These are phyloP conservation scores for Nipponacmea schrenckii DNA, from an alignment of 2,888 invertebrate genomes.

Conservation along the genomic window DNA sequence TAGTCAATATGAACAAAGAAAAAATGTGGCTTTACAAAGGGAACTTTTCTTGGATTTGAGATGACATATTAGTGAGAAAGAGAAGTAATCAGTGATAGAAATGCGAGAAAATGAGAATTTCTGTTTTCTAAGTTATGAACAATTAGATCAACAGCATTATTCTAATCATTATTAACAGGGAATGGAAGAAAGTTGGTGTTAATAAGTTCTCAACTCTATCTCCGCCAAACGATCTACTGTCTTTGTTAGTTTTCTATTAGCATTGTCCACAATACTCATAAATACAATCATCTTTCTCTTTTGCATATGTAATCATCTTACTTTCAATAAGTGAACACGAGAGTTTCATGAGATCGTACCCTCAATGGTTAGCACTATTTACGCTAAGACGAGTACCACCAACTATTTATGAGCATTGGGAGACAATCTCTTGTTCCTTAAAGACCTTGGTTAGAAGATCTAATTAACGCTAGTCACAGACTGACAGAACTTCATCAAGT, in stretches of 20 bases:
- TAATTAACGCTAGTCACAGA: background rate
- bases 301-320: background rate
- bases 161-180: background rate
- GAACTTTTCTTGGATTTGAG: too few relatives aligned
- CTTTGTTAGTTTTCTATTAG: background rate
- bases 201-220: constrained; percentile 2
- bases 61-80: too few relatives aligned
- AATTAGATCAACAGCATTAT: constrained; percentile 7
- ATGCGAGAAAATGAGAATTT: background rate
- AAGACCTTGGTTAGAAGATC: background rate
- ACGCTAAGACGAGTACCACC: too few relatives aligned
- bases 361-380: too few relatives aligned
- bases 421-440: background rate
- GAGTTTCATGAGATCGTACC: background rate
- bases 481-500: background rate
- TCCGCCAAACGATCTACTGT: background rate
- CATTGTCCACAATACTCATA: background rate
- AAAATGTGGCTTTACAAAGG: too few relatives aligned
- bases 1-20: too few relatives aligned
- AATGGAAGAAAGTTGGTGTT: background rate
- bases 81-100: background rate
- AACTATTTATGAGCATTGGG: background rate
- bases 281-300: constrained; percentile 1
- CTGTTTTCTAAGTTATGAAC: background rate
- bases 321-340: background rate